Evolutionary conservation across 2,888 invertebrate species (phyloP), one percentile per base, ranked within the genome.

Genomic region (Himalopsyche tibetana): DNA sequence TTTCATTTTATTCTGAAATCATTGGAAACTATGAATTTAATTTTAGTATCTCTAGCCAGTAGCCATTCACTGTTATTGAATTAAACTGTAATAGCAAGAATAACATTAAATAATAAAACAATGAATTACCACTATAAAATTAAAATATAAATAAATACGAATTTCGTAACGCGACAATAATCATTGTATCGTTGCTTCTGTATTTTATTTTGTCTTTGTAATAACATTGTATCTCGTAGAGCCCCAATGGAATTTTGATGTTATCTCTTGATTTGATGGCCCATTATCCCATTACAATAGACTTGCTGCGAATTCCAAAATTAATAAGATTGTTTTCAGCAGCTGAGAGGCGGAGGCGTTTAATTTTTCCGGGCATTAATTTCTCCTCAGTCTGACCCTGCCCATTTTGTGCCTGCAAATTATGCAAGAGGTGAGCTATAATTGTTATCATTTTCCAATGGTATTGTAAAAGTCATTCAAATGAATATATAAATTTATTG

Each of bases 271-370:
- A 63, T 63, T 63, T 63, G 63, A 63, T 63, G 63, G 63, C 19
- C 63, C 63, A 63, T 63, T 63, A 63, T 63, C n/a, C 63, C 63
- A 63, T 63, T 63, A 63, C 63, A 63, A 63, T 63, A 63, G 63
- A 63, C 63, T 19, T 28, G 63, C 63, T 63, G 63, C 28, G 63
- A 63, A 63, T 63, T 63, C 63, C 63, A 28, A 19, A 63, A 63
- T 63, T 63, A 63, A 63, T 63, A 63, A 63, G 63, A 63, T 63
- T 63, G 63, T 63, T 63, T 63, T 63, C 63, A 6, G n/a, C 63
- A 19, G 28, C 63, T 63, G 63, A 63, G 63, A 19, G 19, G 63
- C n/a, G 19, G 28, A 28, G 63, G 63, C 28, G 63, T 63, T 63
- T 63, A 63, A 63, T 63, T 63, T 63, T 63, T 63, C 63, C 63